Percentiles rank a stretch among this genome's conserved stretches.
phyloP scores from a whole-genome alignment of 2,797 vertebrate genomes.

The Peromyscus attwateri region DNA sequence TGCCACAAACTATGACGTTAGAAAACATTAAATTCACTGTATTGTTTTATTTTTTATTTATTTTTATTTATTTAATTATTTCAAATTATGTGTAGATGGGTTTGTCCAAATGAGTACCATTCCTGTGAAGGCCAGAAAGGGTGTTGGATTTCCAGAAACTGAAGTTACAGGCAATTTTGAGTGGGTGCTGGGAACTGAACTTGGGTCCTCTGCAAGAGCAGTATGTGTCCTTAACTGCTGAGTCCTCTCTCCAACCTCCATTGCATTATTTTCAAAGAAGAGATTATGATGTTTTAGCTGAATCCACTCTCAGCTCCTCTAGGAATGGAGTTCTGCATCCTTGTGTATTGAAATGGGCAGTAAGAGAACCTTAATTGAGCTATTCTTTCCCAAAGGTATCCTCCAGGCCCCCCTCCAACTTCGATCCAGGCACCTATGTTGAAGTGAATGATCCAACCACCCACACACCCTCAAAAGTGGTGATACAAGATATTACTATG shows the following conservation, averaged over 20 bases:
- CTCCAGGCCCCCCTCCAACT: neutral
- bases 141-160: neutral
- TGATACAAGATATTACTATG: slow-evolving; percentile 80
- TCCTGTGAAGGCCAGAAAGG: neutral
- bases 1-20: neutral
- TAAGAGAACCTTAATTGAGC: slow-evolving; percentile 49
- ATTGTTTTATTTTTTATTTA: neutral
- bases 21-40: neutral
- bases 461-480: slow-evolving; percentile 55
- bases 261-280: slow-evolving; percentile 37
- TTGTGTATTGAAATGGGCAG: neutral
- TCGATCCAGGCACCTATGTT: slow-evolving; percentile 23
- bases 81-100: neutral
- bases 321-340: neutral
- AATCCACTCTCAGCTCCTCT: slow-evolving; percentile 17
- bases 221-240: neutral
- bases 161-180: neutral
- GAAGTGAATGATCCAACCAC: slow-evolving; percentile 41
- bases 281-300: slow-evolving; percentile 9
- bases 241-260: neutral
- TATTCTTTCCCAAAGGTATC: slow-evolving; percentile 73
- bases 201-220: neutral
- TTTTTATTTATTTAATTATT: neutral
- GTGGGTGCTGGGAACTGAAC: neutral
- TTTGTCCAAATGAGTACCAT: neutral